A percentile compares a stretch with the other conserved stretches of the same genome.
Evolutionary conservation across 2,113 vertebrate genomes (phyloP).

Genomic region (Speoplatyrhinus poulsoni): DNA sequence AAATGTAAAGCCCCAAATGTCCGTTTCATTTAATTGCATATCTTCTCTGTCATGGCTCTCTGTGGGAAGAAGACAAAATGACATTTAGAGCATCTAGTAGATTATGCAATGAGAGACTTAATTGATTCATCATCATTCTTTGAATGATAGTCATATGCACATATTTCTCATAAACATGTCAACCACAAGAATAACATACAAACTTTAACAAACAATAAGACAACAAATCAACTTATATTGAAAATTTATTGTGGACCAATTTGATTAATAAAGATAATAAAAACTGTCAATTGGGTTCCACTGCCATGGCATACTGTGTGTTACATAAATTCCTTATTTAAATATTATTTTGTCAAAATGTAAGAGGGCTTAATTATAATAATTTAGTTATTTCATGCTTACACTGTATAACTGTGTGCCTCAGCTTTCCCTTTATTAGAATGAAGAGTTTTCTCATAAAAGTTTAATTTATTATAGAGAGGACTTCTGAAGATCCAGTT

Average conservation of each 20-base stretch:
- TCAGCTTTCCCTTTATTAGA: slow-evolving; percentile 11
- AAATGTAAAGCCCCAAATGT: slow-evolving; percentile 56
- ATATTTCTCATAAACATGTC: neutral
- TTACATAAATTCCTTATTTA: slow-evolving; percentile 28
- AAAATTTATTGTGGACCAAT: too few relatives aligned
- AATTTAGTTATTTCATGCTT: slow-evolving; percentile 26
- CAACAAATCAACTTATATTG: too few relatives aligned
- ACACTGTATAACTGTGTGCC: neutral
- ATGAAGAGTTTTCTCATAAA: neutral
- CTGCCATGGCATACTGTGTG: neutral
- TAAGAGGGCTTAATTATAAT: too few relatives aligned
- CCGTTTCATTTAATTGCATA: slow-evolving; percentile 85
- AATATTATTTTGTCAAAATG: slow-evolving; percentile 5
- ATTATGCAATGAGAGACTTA: neutral
- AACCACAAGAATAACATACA: too few relatives aligned
- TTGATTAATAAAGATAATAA: too few relatives aligned
- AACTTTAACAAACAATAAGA: too few relatives aligned
- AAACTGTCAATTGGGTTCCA: too few relatives aligned
- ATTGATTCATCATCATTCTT: neutral
- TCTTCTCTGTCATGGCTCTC: slow-evolving; percentile 92
- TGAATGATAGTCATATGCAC: neutral
- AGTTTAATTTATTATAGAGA: slow-evolving; percentile 19
- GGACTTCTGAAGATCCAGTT: slow-evolving; percentile 14
- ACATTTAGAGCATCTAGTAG: slow-evolving; percentile 18
- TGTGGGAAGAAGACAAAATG: slow-evolving; percentile 67